Base-by-base conservation (phyloP, 2,797 vertebrate species). In the Manis javanica region DNA sequence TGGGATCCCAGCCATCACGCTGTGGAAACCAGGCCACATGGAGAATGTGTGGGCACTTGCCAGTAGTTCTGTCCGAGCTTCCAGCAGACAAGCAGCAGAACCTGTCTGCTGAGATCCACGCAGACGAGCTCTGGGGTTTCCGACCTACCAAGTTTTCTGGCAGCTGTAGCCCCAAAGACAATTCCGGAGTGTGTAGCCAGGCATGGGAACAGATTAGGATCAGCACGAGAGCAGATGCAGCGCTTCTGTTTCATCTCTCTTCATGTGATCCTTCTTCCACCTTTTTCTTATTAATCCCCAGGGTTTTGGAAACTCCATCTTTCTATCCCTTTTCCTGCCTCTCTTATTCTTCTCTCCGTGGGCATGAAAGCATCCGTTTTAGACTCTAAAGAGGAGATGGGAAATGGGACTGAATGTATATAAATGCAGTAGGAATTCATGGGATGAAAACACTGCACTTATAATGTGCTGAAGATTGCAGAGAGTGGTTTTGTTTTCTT, bases 311-410 rank as follows among this genome's bases (percentile, higher is more conserved):
- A 84, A 66, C n/a, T 31, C 26, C 39, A 34, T 59, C 91, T 90
- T 87, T 78, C n/a, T 63, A 57, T 71, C 71, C 46, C 31, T 77
- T 68, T 96, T 89, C 51, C n/a, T 85, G 15, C 59, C 8, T 96
- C 68, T 75, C 83, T 84, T 59, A 85, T 74, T 92, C 18, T 86
- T 96, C 42, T 68, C 53, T 89, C 64, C 85, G 71, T 85, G n/a
- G 69, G 89, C 64, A 61, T 77, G 14, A 69, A 92, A 95, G 12
- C 15, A 83, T 81, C 39, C 51, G n/a, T 86, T 82, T 90, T 79
- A 39, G 3, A 71, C 53, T 55, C 37, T n/a, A 90, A 96, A 94
- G 14, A 93, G 24, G 29, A 42, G 34, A 49, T 51, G 29, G 49
- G 55, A 83, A 84, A 66, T 66, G 49, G 39, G 39, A 16, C 23